Evolutionary conservation across 2,888 invertebrate species (phyloP), one percentile per base, ranked within the genome.

Genomic region (Lithophane leautieri): DNA sequence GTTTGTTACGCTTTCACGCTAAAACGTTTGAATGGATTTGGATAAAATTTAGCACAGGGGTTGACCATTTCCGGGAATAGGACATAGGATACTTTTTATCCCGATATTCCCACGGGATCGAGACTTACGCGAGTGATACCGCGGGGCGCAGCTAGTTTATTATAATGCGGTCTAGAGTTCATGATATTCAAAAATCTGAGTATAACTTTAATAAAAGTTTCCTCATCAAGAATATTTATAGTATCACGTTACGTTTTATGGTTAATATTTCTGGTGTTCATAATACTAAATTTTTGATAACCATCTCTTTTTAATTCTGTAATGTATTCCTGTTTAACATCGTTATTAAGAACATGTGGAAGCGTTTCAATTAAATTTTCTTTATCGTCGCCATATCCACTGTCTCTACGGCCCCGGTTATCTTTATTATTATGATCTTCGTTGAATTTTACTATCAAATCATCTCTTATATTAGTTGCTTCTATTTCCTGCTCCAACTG

Each of bases 191-290:
- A 80, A 69, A 79, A 70, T 65, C 25, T 7, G 56, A 76, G 66
- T 81, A 76, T 66, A 70, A 62, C 6, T 66, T 76, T 47, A 68
- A 62, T 73, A 61, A 44, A 58, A 63, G 76, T 68, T 82, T 70
- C 65, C 4, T 80, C 70, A 78, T 83, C 69, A 81, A 76, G 62
- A 72, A 67, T 80, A 86, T 87, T 87, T 80, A 87, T 76, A 50
- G 78, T 87, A 87, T 86, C 84, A 79, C 65, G 78, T 86, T 87
- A 85, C 86, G 70, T 79, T 85, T 86, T 83, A 86, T 85, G 76
- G 72, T 70, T 83, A 81, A 79, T 85, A 83, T 79, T 73, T 76
- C 54, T 80, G 62, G 78, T 63, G 72, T 80, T 84, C 70, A 81
- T 86, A 54, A 85, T 63, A 83, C 74, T 86, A 84, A 79, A 82